These are phyloP conservation scores for Dysdera silvatica DNA, from an alignment of 1,140 invertebrate species.

Conservation along the genomic window DNA sequence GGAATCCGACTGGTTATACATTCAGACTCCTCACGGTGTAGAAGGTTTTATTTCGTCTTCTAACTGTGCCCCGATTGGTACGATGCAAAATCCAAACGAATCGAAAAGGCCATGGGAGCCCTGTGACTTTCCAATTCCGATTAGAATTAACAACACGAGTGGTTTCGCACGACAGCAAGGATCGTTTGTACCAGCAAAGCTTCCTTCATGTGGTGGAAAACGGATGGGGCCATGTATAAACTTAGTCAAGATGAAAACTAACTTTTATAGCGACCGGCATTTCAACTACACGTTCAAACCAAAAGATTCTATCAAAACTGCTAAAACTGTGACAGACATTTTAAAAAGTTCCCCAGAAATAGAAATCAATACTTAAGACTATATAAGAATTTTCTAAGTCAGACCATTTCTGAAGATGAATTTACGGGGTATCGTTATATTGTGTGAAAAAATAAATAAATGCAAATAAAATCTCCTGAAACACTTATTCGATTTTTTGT, in stretches of 20 bases:
- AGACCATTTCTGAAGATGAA: too few species aligned
- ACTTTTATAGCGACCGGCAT: conserved; percentile 18
- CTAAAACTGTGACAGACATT: conserved; percentile 23
- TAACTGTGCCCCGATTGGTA: conserved; percentile 64
- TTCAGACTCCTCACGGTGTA: conserved; percentile 71
- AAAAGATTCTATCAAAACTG: conserved; percentile 24
- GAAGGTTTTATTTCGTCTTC: conserved; percentile 55
- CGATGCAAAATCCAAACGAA: background rate
- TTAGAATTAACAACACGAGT: background rate
- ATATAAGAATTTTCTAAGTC: too few species aligned
- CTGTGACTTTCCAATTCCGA: conserved; percentile 19
- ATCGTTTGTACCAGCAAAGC: background rate
- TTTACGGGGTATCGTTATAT: too few species aligned
- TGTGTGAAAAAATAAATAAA: too few species aligned
- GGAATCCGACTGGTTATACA: conserved; percentile 73
- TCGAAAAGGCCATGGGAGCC: conserved; percentile 23
- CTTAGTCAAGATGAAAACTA: conserved; percentile 18
- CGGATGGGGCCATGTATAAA: background rate
- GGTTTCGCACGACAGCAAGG: conserved; percentile 3
- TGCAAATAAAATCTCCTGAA: too few species aligned
- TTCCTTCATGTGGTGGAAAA: background rate
- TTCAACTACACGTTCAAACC: conserved; percentile 25
- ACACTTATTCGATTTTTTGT: too few species aligned
- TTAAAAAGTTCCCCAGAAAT: conserved; percentile 19
- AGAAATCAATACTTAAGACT: too few species aligned